phyloP scores from a whole-genome alignment of 2,797 vertebrate species.

The Leptodactylus fallax region DNA sequence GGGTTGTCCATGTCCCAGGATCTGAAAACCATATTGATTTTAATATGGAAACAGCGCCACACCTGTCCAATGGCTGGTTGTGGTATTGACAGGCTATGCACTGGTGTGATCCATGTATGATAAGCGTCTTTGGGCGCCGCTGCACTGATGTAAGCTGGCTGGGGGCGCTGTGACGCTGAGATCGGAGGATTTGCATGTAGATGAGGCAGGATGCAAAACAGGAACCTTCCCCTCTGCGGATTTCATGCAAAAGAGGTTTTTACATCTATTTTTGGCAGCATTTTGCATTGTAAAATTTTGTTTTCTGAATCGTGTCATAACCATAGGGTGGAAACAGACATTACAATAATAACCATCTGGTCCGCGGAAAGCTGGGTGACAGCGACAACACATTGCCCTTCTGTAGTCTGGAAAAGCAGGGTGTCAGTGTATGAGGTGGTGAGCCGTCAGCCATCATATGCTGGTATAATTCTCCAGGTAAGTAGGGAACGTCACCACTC shows the following conservation, averaged over 20 bases:
- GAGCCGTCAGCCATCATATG: no score
- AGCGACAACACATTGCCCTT: neutral
- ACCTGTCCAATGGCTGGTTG: no score
- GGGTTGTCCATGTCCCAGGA: no score
- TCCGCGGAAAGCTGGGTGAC: neutral
- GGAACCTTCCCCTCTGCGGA: neutral
- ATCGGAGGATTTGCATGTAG: neutral
- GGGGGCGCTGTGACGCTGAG: no score
- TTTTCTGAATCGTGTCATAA: no score
- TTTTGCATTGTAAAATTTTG: no score
- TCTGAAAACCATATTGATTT: no score
- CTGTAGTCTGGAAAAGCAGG: neutral
- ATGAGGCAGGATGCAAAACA: neutral
- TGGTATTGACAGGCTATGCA: neutral
- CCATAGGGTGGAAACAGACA: no score
- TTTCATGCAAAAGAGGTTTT: neutral
- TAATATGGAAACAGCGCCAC: neutral
- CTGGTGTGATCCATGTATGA: neutral
- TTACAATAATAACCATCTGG: no score
- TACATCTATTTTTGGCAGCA: no score
- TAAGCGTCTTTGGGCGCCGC: neutral
- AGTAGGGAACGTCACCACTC: no score
- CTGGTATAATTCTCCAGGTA: neutral
- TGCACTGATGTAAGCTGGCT: no score
- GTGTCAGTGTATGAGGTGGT: neutral